Conservation (phyloP, 1,140 invertebrate species). For the Ephestia elutella region DNA sequence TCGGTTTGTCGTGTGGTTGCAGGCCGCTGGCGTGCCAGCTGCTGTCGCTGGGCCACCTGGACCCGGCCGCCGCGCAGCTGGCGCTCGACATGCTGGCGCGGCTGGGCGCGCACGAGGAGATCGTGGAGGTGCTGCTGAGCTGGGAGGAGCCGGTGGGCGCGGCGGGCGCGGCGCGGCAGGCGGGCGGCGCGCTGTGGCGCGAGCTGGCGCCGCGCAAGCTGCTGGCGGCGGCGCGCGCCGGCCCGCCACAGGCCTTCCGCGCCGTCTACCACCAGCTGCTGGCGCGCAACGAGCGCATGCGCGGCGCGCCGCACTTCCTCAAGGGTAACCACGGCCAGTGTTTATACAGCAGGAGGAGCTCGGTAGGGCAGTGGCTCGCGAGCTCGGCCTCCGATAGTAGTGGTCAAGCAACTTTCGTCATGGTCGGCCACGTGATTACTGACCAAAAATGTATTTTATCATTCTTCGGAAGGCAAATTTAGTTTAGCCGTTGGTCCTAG, state of each 20-base stretch:
- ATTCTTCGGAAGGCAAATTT: too few relatives aligned
- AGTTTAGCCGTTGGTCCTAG: too few relatives aligned
- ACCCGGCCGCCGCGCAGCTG: constrained; percentile 91
- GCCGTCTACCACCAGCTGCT: constrained; percentile 74
- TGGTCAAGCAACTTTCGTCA: too few relatives aligned
- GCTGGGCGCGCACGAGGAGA: constrained; percentile 84
- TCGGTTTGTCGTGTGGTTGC: constrained; percentile 49
- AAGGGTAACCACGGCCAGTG: too few relatives aligned
- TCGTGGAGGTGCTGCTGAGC: constrained; percentile 76
- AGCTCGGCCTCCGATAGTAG: too few relatives aligned
- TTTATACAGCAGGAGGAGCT: too few relatives aligned
- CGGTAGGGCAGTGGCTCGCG: too few relatives aligned
- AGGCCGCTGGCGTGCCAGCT: constrained; percentile 94
- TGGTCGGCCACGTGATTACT: too few relatives aligned
- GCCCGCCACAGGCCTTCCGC: constrained; percentile 84
- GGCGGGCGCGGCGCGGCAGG: constrained; percentile 72
- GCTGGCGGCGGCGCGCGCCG: constrained; percentile 82
- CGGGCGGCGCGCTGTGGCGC: constrained; percentile 77
- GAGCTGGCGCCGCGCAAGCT: constrained; percentile 88
- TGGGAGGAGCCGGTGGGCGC: constrained; percentile 75
- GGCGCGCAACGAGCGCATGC: constrained; percentile 79
- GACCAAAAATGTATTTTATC: too few relatives aligned
- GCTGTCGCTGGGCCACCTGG: constrained; percentile 89
- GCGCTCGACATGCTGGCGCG: constrained; percentile 96
- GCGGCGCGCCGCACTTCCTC: constrained; percentile 77